Evolutionary conservation across 1,140 invertebrate genomes (phyloP).

Genomic region (Drosophila busckii): DNA sequence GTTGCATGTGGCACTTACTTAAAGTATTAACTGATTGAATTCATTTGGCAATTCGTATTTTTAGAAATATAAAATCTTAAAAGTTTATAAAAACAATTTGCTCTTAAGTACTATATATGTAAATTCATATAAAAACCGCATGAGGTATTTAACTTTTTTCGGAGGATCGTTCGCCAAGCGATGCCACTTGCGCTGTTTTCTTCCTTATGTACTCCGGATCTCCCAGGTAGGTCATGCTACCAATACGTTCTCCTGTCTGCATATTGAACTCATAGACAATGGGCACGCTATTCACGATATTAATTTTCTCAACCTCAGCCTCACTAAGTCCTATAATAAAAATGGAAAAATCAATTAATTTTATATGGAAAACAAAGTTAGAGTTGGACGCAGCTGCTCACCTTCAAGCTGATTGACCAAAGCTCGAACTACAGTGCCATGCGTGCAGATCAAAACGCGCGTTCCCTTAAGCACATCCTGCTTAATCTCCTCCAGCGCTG

Average conservation of each 20-base stretch:
- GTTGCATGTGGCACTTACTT: constrained; percentile 10
- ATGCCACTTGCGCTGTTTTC: constrained; percentile 80
- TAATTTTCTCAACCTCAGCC: constrained; percentile 83
- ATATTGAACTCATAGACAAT: constrained; percentile 85
- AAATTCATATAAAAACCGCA: background rate
- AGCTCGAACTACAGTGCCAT: constrained; percentile 86
- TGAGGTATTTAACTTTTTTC: background rate
- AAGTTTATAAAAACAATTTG: background rate
- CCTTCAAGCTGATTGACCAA: constrained; percentile 86
- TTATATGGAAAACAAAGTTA: background rate
- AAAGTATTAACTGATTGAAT: constrained; percentile 58
- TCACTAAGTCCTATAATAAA: constrained; percentile 80
- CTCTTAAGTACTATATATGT: background rate
- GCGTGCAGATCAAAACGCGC: constrained; percentile 84
- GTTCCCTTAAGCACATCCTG: constrained; percentile 83
- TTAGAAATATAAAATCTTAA: constrained; percentile 23
- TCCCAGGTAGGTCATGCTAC: constrained; percentile 83
- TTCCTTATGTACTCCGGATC: constrained; percentile 84
- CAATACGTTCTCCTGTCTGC: constrained; percentile 81
- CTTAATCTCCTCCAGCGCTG: constrained; percentile 85
- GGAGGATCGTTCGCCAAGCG: constrained; percentile 57
- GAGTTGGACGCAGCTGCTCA: too few relatives aligned
- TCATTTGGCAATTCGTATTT: too few relatives aligned
- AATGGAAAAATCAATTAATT: background rate
- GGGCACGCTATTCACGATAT: constrained; percentile 87